These are phyloP conservation scores for Drosophila crucigera DNA, from an alignment of 2,888 invertebrate species.

Conservation along the genomic window DNA sequence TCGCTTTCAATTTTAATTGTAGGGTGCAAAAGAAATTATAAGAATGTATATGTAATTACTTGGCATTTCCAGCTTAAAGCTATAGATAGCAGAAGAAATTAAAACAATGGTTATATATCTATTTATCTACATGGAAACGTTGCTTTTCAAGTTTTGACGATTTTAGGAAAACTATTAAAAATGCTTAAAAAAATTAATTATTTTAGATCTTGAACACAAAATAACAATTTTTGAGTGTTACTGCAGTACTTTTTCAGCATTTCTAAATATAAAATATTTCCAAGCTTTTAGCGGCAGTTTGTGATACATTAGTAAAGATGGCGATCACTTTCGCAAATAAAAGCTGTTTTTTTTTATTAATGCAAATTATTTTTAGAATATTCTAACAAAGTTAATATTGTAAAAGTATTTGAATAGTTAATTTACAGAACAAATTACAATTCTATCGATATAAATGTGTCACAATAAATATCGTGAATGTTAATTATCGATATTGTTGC, in stretches of 20 bases:
- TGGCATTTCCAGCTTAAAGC: too few relatives aligned
- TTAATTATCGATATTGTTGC: constrained; percentile 20
- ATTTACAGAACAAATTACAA: neutral
- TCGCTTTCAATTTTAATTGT: neutral
- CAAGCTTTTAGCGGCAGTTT: neutral
- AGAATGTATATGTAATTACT: neutral
- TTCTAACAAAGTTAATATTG: neutral
- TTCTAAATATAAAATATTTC: neutral
- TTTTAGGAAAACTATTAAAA: neutral
- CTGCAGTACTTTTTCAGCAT: neutral
- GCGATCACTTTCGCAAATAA: neutral
- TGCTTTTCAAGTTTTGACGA: neutral
- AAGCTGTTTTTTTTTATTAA: neutral
- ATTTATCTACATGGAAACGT: neutral
- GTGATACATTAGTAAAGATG: neutral
- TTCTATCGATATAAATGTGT: neutral
- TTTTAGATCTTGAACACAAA: neutral
- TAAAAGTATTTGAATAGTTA: neutral
- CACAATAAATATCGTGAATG: neutral
- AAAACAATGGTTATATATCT: neutral
- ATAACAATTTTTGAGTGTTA: neutral
- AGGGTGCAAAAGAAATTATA: neutral
- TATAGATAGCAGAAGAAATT: too few relatives aligned
- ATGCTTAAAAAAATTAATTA: too few relatives aligned
- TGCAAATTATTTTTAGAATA: neutral